Conservation (phyloP, 2,888 invertebrate species). For the Epinotia bilunana region DNA sequence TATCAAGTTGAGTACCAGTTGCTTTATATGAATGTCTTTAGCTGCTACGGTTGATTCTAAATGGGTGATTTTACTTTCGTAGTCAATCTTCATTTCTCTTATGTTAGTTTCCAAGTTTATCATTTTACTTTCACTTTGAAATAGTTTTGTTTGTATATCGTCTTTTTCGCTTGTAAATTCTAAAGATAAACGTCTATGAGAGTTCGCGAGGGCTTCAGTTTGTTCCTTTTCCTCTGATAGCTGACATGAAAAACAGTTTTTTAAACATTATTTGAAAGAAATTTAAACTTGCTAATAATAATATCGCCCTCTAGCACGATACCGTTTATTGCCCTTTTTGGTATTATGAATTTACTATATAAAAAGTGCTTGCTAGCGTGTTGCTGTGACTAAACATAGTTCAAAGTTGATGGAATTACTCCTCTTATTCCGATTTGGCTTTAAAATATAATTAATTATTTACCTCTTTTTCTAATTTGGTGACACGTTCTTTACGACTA, state of each 20-base stretch:
- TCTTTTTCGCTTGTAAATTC: conserved; percentile 80
- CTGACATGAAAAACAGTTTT: conserved; percentile 60
- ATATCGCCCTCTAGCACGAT: not conserved
- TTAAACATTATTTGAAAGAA: not conserved
- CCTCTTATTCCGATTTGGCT: not conserved
- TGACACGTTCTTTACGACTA: conserved; percentile 83
- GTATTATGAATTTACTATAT: not conserved
- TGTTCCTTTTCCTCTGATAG: conserved; percentile 80
- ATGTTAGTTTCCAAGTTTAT: conserved; percentile 79
- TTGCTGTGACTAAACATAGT: not conserved
- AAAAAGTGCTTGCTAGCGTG: not conserved
- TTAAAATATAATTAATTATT: conserved; percentile 41
- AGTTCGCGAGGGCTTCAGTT: conserved; percentile 67
- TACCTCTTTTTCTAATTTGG: conserved; percentile 86
- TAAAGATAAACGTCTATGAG: conserved; percentile 73
- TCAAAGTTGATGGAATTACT: no score
- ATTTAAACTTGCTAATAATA: not conserved
- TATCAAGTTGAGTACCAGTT: conserved; percentile 78
- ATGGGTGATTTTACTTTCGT: conserved; percentile 85
- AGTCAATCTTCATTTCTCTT: conserved; percentile 82
- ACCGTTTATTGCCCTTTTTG: not conserved
- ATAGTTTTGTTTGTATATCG: conserved; percentile 74
- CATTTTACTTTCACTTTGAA: conserved; percentile 77
- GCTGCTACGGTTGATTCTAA: conserved; percentile 84
- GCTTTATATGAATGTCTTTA: conserved; percentile 85